Conservation (phyloP, 1,140 invertebrate genomes). For the Aphaenogaster rudis region DNA sequence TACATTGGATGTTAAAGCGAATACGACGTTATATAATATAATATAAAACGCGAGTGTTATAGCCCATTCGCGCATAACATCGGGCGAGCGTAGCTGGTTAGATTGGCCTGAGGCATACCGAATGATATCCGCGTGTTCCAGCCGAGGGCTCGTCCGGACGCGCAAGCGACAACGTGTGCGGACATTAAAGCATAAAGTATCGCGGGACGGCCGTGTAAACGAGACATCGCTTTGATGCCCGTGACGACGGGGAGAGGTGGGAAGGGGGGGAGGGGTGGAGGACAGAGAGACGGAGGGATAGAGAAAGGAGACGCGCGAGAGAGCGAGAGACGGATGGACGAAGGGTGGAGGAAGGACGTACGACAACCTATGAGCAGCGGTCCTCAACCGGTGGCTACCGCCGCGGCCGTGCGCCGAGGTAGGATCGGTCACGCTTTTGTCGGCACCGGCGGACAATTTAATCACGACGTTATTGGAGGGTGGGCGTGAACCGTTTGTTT, state of each 20-base stretch:
- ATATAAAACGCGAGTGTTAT: constrained; percentile 37
- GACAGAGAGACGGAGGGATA: background rate
- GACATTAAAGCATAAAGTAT: constrained; percentile 75
- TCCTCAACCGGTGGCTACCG: constrained; percentile 14
- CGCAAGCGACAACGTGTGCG: constrained; percentile 68
- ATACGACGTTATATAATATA: constrained; percentile 45
- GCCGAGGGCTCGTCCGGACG: constrained; percentile 38
- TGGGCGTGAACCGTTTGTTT: constrained; percentile 84
- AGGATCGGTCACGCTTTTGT: constrained; percentile 48
- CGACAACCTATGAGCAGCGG: background rate
- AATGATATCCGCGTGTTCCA: constrained; percentile 67
- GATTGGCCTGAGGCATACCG: constrained; percentile 55
- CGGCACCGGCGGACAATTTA: constrained; percentile 76
- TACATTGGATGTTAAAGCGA: background rate
- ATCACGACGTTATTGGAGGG: constrained; percentile 80
- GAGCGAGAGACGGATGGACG: constrained; percentile 37
- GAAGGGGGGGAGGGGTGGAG: background rate
- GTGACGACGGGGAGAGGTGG: constrained; percentile 51
- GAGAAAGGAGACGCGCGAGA: background rate
- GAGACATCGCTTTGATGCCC: constrained; percentile 73
- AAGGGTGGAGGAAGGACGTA: constrained; percentile 17
- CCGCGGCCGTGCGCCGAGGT: background rate
- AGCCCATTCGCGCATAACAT: constrained; percentile 33
- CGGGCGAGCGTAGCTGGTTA: constrained; percentile 38
- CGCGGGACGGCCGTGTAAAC: constrained; percentile 72